Base-by-base conservation (phyloP, 2,888 invertebrate genomes). In the Tenodera sinensis region DNA sequence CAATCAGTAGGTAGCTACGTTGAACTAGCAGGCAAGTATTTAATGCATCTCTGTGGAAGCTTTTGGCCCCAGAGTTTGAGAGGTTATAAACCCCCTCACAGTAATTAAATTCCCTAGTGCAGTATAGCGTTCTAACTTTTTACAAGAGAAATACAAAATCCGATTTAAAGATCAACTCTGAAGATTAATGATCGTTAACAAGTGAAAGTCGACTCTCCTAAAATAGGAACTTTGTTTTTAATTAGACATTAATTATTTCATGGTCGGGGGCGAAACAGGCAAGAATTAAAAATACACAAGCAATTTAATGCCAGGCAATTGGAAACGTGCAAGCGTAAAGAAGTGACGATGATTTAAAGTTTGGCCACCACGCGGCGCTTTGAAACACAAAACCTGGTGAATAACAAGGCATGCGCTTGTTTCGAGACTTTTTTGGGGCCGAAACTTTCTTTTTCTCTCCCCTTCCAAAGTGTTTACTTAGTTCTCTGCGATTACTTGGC, bases 201-300 rank as follows among this genome's bases (percentile, higher is more conserved):
- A 54, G 15, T 15, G 47, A 14, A 54, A 54, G 20, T 3, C 4
- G 54, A 42, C 14, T 47, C 27, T 47, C 6, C 83, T 83, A 83
- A 87, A 42, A 28, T 34, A 42, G 83, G 87, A 87, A 83, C 82
- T 87, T 87, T 87, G 87, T 87, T 87, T 87, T 87, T 87, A 87
- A 87, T 87, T 87, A 87, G 87, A 87, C 87, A 83, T 87, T 87
- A 87, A 87, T 87, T 87, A 87, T 87, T 87, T 87, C 87, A 81
- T 82, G 87, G 87, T 82, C 30, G 7, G 15, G 27, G 54, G 54
- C 6, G 85, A 54, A 27, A 47, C 2, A 25, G 42, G 42, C 34
- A 27, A 3, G 27, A 87, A 87, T 87, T 87, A 87, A 87, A 87
- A 87, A 87, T 86, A 87, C 87, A 82, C 87, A 87, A 87, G 87